Conservation (phyloP, 2,888 invertebrate genomes). For the Watsonalla binaria region DNA sequence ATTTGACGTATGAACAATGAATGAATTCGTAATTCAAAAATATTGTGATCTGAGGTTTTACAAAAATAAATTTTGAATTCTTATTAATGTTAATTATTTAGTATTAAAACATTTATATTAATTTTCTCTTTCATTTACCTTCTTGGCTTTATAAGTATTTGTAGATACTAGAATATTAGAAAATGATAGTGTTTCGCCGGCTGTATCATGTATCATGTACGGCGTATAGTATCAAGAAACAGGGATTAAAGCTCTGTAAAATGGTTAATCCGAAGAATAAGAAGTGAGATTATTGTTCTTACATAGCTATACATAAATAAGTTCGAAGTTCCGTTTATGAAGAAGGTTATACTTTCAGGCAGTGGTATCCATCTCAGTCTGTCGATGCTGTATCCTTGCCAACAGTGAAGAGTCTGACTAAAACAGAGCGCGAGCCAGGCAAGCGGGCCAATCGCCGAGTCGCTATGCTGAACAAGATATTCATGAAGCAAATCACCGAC, state of each 20-base stretch:
- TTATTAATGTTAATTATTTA: too few species aligned
- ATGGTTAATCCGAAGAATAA: slow-evolving; percentile 61
- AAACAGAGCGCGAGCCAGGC: slow-evolving; percentile 68
- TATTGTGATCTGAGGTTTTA: neutral
- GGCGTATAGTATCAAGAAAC: slow-evolving; percentile 48
- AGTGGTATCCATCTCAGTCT: slow-evolving; percentile 46
- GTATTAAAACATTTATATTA: too few species aligned
- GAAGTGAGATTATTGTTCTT: slow-evolving; percentile 38
- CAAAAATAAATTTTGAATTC: too few species aligned
- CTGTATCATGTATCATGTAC: slow-evolving; percentile 50
- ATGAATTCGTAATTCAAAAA: neutral
- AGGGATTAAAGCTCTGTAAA: slow-evolving; percentile 59
- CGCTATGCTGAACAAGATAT: slow-evolving; percentile 86
- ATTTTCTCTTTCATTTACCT: too few species aligned
- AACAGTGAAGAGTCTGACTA: slow-evolving; percentile 57
- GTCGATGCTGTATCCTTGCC: slow-evolving; percentile 41
- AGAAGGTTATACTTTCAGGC: slow-evolving; percentile 35
- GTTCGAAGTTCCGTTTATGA: neutral
- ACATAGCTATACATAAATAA: slow-evolving; percentile 10
- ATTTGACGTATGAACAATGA: neutral
- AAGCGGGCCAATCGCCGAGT: slow-evolving; percentile 79
- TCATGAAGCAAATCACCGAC: slow-evolving; percentile 89
- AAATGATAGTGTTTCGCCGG: slow-evolving; percentile 42
- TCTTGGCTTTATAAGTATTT: too few species aligned
- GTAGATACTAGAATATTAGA: neutral